Conservation (phyloP, 2,888 invertebrate genomes). For the Stenotaenia linearis region DNA sequence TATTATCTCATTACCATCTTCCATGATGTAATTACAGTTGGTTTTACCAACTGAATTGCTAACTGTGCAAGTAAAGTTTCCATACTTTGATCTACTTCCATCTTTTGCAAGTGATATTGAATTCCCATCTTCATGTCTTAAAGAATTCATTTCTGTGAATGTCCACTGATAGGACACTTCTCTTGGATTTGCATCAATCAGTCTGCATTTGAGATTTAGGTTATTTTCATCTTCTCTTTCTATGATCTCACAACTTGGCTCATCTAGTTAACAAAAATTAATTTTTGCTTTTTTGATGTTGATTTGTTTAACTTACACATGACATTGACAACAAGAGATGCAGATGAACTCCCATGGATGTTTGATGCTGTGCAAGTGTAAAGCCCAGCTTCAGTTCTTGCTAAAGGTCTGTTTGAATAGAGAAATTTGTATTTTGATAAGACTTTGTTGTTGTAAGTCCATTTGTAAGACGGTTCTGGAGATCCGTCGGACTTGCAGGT, state of each 20-base stretch:
- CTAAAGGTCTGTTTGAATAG: slow-evolving; percentile 60
- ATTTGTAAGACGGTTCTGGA: slow-evolving; percentile 61
- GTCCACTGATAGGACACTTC: background rate
- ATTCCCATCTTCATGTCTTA: background rate
- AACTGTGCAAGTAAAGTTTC: background rate
- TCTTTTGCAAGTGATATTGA: background rate
- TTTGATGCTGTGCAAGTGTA: slow-evolving; percentile 63
- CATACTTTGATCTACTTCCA: background rate
- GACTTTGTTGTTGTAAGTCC: slow-evolving; percentile 59
- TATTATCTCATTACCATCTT: background rate
- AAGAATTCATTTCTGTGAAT: background rate
- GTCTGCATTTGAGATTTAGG: background rate
- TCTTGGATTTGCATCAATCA: background rate
- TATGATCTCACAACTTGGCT: background rate
- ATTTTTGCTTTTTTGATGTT: background rate
- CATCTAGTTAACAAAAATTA: background rate
- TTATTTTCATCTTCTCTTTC: background rate
- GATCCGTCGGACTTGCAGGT: slow-evolving; percentile 39
- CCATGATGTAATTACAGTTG: background rate
- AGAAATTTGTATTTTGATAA: slow-evolving; percentile 50
- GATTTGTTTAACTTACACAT: slow-evolving; percentile 62
- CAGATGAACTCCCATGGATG: slow-evolving; percentile 67
- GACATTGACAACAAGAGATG: slow-evolving; percentile 67
- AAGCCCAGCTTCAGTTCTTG: slow-evolving; percentile 64
- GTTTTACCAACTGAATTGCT: background rate